These are phyloP conservation scores for Apodemia zela DNA, from an alignment of 2,888 invertebrate genomes.

Conservation along the genomic window DNA sequence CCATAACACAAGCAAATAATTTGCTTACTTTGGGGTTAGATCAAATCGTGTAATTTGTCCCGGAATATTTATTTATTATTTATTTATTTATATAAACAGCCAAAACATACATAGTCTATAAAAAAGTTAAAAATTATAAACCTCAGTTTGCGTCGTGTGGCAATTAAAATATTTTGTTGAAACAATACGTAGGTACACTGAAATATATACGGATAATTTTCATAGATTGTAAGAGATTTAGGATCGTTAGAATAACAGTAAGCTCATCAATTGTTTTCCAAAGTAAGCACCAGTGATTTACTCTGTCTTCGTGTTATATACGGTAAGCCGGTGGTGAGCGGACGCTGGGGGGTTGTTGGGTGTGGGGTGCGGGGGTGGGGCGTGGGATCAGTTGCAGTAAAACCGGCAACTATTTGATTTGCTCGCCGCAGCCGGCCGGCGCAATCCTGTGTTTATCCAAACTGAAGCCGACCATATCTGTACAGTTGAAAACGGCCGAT, in stretches of 20 bases:
- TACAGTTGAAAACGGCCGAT: conserved; percentile 11
- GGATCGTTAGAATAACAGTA: neutral
- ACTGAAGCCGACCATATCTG: conserved; percentile 16
- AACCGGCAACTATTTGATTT: conserved; percentile 25
- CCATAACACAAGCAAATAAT: no score
- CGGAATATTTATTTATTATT: no score
- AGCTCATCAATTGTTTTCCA: conserved; percentile 12
- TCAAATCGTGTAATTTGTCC: no score
- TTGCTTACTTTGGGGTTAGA: no score
- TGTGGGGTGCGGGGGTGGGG: neutral
- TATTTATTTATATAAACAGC: no score
- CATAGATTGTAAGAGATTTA: neutral
- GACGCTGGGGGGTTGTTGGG: neutral
- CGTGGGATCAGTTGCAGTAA: conserved; percentile 22
- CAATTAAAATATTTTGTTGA: no score
- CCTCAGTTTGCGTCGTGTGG: no score
- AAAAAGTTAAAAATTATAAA: no score
- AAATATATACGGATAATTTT: no score
- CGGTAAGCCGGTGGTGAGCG: conserved; percentile 10
- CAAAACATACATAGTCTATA: no score
- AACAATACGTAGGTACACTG: no score
- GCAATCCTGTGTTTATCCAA: conserved; percentile 16
- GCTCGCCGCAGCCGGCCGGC: conserved; percentile 18
- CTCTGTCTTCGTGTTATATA: conserved; percentile 7
- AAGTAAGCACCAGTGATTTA: conserved; percentile 14